A percentile compares a stretch with the other conserved stretches of the same genome.
Evolutionary conservation across 1,140 invertebrate species (phyloP).

Genomic region (Aphaenogaster floridana): DNA sequence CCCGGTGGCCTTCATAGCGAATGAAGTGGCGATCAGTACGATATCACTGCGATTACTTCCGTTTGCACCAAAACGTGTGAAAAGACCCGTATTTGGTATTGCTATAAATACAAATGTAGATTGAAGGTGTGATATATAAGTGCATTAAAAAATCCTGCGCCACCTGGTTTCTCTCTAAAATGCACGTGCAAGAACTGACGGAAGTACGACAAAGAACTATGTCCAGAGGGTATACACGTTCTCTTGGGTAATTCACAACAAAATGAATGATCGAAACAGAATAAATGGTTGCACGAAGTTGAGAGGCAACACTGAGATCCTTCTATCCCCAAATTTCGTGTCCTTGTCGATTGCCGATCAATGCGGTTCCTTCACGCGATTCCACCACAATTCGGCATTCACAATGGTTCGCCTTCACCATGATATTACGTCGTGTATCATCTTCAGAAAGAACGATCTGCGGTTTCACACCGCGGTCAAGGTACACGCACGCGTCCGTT

Average conservation of each 20-base stretch:
- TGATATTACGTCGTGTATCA: conserved; percentile 16
- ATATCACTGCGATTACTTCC: background rate
- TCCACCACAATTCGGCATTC: conserved; percentile 38
- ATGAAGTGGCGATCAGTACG: background rate
- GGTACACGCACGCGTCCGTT: conserved; percentile 46
- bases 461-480: conserved; percentile 43
- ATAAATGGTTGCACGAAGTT: background rate
- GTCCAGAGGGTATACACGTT: background rate
- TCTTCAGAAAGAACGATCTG: conserved; percentile 38
- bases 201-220: background rate
- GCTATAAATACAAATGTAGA: background rate
- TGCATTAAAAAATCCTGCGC: background rate
- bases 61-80: background rate
- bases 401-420: conserved; percentile 47
- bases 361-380: conserved; percentile 31
- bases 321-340: background rate
- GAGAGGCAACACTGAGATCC: background rate
- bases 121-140: background rate
- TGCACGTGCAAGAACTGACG: conserved; percentile 3
- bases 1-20: background rate
- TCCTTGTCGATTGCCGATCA: conserved; percentile 41
- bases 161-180: conserved; percentile 14
- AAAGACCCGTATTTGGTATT: background rate
- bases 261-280: background rate
- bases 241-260: background rate